Evolutionary conservation across 2,113 vertebrate genomes (phyloP), one percentile per base, ranked within the genome.

Genomic region (Ivindomyrus marchei): DNA sequence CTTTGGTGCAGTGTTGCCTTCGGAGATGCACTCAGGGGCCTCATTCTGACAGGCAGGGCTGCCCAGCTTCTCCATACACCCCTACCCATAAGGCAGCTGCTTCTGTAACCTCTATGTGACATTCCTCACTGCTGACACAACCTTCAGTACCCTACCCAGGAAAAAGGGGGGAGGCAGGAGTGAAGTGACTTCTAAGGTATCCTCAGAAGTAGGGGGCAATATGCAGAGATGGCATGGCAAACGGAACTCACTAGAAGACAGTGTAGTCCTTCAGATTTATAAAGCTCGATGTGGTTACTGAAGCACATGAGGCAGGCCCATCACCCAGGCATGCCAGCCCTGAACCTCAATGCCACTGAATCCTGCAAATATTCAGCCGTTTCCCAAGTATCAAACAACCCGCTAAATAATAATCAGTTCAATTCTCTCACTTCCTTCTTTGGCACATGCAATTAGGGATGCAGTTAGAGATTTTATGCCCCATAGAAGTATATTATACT

Each of bases 111-210:
- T 62, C 80, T 49, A 17, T 95, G 95, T 50, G 89, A 96, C 92
- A 96, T 96, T 96, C 95, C 96, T 95, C 96, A 95, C 92, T 91
- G 90, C 91, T 89, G 90, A 90, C 92, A 89, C 85, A 95, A 93
- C 52, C 91, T 56, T 90, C 88, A 89, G 89, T 90, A 88, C 88
- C 87, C 62, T 66, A 27, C 10, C 62, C 62, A 36, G 74, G 70
- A 91, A 58, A 42, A 74, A 91, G 92, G 70, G 90, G 88, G 39
- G 45, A 70, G 87, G 45, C 85, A 49, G 19, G 36, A 36, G 6
- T 36, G 49, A 46, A 36, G 58, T 31, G 21, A 85, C 87, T 84
- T 36, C 7, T 83, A 46, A 36, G 31, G 66, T 36, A 74, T 74
- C 31, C 66, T 31, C 66, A 36, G 66, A 17, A 74, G 66, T 62